phyloP scores from a whole-genome alignment of 2,113 vertebrate species.

The Xyliphius kryptos region DNA sequence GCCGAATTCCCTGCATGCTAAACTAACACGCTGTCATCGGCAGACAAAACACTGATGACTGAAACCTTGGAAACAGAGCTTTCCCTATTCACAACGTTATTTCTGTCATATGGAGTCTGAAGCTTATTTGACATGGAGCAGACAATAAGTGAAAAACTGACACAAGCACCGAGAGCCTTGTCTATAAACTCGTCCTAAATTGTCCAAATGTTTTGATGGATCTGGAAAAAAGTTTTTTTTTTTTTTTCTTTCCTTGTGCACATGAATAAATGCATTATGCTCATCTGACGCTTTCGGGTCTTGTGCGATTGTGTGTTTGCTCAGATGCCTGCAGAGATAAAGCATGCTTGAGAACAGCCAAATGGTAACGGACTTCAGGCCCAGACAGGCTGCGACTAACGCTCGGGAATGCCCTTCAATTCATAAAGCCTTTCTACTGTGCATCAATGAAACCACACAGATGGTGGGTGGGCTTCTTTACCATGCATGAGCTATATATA shows the following conservation, averaged over 20 bases:
- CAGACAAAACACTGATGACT: too few relatives aligned
- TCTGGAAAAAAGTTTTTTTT: too few relatives aligned
- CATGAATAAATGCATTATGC: conserved; percentile 2
- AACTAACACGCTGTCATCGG: too few relatives aligned
- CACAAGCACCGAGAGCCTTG: background rate
- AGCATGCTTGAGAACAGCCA: background rate
- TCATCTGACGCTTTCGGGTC: background rate
- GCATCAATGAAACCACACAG: background rate
- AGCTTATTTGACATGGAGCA: too few relatives aligned
- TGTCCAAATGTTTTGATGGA: conserved; percentile 17
- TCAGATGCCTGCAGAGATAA: background rate
- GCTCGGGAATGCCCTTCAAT: background rate
- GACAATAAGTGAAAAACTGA: too few relatives aligned
- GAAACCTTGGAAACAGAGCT: too few relatives aligned
- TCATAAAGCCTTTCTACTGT: conserved; percentile 1
- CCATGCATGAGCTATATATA: background rate
- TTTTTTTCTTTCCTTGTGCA: background rate
- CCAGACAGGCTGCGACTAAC: background rate
- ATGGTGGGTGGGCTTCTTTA: background rate
- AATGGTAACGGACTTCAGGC: conserved; percentile 1
- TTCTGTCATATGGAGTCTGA: too few relatives aligned
- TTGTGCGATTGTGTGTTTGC: background rate
- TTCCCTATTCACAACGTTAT: too few relatives aligned
- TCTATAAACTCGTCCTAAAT: conserved; percentile 15
- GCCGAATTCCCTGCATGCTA: too few relatives aligned